Evolutionary conservation across 2,113 vertebrate species (phyloP).

Genomic region (Lagopus muta): DNA sequence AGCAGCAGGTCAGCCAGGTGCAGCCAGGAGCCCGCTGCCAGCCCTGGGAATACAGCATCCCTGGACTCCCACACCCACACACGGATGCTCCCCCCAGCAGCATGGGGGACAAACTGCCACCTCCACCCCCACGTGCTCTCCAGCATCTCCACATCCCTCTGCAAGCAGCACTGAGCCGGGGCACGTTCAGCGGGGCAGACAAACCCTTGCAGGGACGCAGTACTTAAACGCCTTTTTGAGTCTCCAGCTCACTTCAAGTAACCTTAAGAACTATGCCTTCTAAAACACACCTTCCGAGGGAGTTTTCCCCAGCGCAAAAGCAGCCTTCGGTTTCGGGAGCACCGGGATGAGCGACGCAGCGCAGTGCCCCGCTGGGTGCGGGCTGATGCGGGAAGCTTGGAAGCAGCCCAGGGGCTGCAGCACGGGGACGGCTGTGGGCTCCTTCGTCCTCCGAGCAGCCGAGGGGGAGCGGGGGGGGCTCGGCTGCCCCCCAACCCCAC

Average conservation of each 20-base stretch:
- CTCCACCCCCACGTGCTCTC: background rate
- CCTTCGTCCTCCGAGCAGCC: background rate
- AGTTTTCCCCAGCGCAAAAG: background rate
- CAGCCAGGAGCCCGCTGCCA: background rate
- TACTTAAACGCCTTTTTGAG: background rate
- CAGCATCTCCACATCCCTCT: background rate
- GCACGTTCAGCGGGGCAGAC: background rate
- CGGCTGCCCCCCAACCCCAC: background rate
- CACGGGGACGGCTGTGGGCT: background rate
- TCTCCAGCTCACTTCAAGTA: background rate
- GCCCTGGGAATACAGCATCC: background rate
- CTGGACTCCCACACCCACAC: no score
- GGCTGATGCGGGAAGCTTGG: background rate
- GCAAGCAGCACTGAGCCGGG: background rate
- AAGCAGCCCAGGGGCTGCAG: background rate
- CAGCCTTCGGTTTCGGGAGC: background rate
- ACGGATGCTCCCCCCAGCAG: background rate
- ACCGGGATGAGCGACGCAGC: background rate
- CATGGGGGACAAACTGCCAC: background rate
- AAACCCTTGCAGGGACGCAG: background rate
- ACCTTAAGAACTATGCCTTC: background rate
- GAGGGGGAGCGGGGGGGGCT: background rate
- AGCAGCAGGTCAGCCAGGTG: accelerated
- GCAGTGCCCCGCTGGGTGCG: background rate
- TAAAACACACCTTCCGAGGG: background rate